A percentile compares a stretch with the other conserved stretches of the same genome.
Evolutionary conservation across 2,797 vertebrate genomes (phyloP).

Genomic region (Thunnus albacares): DNA sequence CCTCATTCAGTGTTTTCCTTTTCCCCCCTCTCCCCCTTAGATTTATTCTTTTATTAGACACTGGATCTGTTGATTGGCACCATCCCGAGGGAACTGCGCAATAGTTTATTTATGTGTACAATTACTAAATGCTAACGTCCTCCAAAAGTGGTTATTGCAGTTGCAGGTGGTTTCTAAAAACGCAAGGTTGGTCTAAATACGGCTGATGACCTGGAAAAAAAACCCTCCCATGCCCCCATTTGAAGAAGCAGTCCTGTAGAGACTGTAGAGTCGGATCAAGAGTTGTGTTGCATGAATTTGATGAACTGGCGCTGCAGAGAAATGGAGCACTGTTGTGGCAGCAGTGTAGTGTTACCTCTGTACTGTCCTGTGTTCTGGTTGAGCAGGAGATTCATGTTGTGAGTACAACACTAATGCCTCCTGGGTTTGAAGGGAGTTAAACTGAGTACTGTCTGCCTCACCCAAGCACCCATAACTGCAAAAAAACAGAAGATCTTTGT

Average conservation of each 20-base stretch:
- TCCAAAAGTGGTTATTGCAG: conserved; percentile 1
- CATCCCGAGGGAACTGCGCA: background rate
- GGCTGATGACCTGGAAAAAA: conserved; percentile 25
- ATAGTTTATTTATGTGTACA: conserved; percentile 47
- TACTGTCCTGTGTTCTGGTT: conserved; percentile 46
- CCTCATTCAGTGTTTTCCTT: background rate
- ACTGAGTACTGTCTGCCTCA: conserved; percentile 15
- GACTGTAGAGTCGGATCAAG: background rate
- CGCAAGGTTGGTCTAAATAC: conserved; percentile 20
- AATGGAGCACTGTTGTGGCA: conserved; percentile 26
- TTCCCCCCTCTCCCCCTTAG: background rate
- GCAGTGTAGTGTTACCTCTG: conserved; percentile 46
- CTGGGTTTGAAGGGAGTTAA: conserved; percentile 16
- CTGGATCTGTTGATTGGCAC: conserved; percentile 28
- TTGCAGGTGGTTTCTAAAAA: conserved; percentile 36
- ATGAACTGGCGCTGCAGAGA: conserved; percentile 20
- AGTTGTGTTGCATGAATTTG: conserved; percentile 31
- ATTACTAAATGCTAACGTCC: background rate
- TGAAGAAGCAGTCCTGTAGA: conserved; percentile 12
- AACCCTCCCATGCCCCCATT: background rate
- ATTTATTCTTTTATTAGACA: conserved; percentile 47
- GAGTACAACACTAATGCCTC: conserved; percentile 31
- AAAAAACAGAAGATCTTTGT: background rate
- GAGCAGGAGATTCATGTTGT: conserved; percentile 61
- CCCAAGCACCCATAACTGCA: background rate